phyloP scores from a whole-genome alignment of 2,888 invertebrate species.

The Lepidochitona cinerea region DNA sequence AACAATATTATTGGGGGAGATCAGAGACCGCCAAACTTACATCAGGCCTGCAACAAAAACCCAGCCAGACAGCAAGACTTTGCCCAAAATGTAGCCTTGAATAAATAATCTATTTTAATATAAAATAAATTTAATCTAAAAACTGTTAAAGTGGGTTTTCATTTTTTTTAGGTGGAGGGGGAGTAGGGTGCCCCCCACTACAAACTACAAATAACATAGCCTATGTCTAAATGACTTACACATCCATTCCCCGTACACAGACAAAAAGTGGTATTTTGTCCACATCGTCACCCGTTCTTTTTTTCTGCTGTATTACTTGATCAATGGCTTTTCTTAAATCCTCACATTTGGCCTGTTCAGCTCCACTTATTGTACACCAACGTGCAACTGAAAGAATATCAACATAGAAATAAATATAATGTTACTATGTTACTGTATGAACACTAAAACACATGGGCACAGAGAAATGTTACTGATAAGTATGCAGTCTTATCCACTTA shows the following conservation, averaged over 20 bases:
- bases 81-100: too few species aligned
- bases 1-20: too few species aligned
- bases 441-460: too few species aligned
- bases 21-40: too few species aligned
- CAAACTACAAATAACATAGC: neutral
- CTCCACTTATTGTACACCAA: slow-evolving; percentile 88
- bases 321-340: slow-evolving; percentile 81
- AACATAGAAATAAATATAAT: neutral
- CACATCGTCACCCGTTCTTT: slow-evolving; percentile 68
- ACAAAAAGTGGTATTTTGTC: slow-evolving; percentile 23
- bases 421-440: too few species aligned
- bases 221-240: slow-evolving; percentile 37
- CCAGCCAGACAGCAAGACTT: too few species aligned
- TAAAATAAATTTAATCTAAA: too few species aligned
- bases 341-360: slow-evolving; percentile 87
- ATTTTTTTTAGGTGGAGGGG: neutral
- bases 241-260: slow-evolving; percentile 48
- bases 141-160: too few species aligned
- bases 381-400: neutral
- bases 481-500: too few species aligned
- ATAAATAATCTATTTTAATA: too few species aligned
- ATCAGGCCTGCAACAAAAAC: too few species aligned
- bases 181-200: neutral
- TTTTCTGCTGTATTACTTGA: slow-evolving; percentile 75
- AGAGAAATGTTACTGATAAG: too few species aligned